These are phyloP conservation scores for Pteromalus puparum DNA, from an alignment of 1,140 invertebrate species.

Conservation along the genomic window DNA sequence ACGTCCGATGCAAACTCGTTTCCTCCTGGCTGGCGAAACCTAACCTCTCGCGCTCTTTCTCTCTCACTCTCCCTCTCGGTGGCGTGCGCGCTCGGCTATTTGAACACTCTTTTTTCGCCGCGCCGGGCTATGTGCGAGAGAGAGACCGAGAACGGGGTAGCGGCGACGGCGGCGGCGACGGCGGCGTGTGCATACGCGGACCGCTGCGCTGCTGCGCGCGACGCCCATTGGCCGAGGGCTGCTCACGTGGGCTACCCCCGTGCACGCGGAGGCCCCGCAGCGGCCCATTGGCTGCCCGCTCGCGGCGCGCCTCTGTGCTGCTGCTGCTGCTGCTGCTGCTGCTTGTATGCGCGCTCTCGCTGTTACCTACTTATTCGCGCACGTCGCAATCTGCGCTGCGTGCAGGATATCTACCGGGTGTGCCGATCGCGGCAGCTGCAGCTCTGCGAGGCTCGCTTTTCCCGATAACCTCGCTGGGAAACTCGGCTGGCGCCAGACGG, in stretches of 20 bases:
- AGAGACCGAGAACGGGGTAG: neutral
- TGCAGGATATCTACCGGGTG: constrained; percentile 71
- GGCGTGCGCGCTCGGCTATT: constrained; percentile 49
- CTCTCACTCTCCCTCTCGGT: constrained; percentile 29
- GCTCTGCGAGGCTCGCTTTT: too few species aligned
- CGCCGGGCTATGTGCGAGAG: neutral
- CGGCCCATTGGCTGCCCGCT: constrained; percentile 40
- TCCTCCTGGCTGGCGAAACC: constrained; percentile 35
- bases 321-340: constrained; percentile 49
- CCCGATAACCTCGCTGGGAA: too few species aligned
- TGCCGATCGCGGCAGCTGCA: neutral
- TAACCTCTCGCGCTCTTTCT: constrained; percentile 53
- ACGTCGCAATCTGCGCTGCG: constrained; percentile 19
- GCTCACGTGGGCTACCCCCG: constrained; percentile 65
- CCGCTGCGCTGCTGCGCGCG: neutral
- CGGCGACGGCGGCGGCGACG: neutral
- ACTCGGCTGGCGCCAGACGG: too few species aligned
- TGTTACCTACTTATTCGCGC: constrained; percentile 37
- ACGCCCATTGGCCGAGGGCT: constrained; percentile 55
- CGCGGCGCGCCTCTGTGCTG: constrained; percentile 26
- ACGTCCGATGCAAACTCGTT: constrained; percentile 71
- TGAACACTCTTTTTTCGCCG: constrained; percentile 56
- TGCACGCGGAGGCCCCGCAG: constrained; percentile 38
- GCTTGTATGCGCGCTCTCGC: constrained; percentile 11
- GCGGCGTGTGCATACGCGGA: neutral